Conservation (phyloP, 2,113 vertebrate genomes). For the Nansenia antarctica region DNA sequence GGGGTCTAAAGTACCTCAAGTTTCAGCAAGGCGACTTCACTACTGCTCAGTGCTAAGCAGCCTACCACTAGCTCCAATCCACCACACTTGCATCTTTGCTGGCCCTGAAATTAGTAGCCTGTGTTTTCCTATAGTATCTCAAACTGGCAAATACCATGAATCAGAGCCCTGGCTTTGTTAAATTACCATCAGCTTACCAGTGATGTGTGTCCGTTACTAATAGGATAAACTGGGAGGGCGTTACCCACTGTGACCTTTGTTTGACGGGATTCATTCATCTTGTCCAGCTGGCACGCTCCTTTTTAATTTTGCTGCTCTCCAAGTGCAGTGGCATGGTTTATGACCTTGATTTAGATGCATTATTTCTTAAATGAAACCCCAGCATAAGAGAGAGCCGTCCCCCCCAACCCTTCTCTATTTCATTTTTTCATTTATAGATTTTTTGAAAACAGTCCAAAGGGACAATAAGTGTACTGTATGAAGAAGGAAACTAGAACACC, state of each 20-base stretch:
- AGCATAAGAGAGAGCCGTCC: no score
- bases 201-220: conserved; percentile 1
- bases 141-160: neutral
- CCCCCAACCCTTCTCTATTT: no score
- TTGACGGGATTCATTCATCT: conserved; percentile 25
- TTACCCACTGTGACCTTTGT: conserved; percentile 11
- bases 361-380: neutral
- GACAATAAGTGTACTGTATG: no score
- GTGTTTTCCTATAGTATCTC: neutral
- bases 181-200: neutral
- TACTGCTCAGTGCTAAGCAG: no score
- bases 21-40: no score
- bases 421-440: no score
- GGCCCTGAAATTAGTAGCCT: neutral
- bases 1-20: no score
- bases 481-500: no score
- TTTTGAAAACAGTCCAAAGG: no score
- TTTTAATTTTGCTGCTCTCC: conserved; percentile 16
- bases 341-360: conserved; percentile 15
- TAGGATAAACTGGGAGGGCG: neutral
- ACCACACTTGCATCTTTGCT: neutral
- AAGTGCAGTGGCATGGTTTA: conserved; percentile 12
- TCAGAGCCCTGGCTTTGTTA: neutral
- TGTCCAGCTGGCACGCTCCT: conserved; percentile 14
- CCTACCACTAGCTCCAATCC: no score